phyloP scores from a whole-genome alignment of 92 coral and sea anemone species.

The Parazoanthus swiftii region DNA sequence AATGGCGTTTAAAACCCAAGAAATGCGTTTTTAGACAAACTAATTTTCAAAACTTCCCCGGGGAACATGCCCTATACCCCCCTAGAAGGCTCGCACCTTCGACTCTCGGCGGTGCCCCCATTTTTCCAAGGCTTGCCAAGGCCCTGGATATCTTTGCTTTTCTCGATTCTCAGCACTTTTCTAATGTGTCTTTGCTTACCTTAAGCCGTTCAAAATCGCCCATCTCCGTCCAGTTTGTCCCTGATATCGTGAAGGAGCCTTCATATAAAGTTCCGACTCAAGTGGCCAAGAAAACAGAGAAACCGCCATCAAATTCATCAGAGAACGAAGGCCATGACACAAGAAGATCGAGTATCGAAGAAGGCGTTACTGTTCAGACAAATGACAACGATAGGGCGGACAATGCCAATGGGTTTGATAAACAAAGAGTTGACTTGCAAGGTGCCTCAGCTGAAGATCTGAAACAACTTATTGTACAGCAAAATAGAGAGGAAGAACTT shows the following conservation, averaged over 20 bases:
- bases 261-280: conserved; percentile 50
- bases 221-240: conserved; percentile 59
- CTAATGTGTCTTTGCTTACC: neutral
- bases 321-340: neutral
- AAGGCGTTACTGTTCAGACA: neutral
- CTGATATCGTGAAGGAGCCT: conserved; percentile 59
- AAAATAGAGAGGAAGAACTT: conserved; percentile 67
- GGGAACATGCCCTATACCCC: too few species aligned
- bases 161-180: neutral
- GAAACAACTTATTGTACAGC: conserved; percentile 61
- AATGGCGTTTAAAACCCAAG: too few species aligned
- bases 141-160: too few species aligned
- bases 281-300: conserved; percentile 18
- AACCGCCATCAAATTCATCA: neutral
- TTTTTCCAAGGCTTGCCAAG: too few species aligned
- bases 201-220: conserved; percentile 72
- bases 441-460: conserved; percentile 59
- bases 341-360: conserved; percentile 15
- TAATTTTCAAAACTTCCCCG: too few species aligned
- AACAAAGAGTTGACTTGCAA: conserved; percentile 31
- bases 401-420: conserved; percentile 15
- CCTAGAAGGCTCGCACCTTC: too few species aligned
- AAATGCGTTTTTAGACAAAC: too few species aligned
- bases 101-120: too few species aligned
- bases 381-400: neutral